Evolutionary conservation across 1,140 invertebrate species (phyloP).

Genomic region (Hylaeus volcanicus): DNA sequence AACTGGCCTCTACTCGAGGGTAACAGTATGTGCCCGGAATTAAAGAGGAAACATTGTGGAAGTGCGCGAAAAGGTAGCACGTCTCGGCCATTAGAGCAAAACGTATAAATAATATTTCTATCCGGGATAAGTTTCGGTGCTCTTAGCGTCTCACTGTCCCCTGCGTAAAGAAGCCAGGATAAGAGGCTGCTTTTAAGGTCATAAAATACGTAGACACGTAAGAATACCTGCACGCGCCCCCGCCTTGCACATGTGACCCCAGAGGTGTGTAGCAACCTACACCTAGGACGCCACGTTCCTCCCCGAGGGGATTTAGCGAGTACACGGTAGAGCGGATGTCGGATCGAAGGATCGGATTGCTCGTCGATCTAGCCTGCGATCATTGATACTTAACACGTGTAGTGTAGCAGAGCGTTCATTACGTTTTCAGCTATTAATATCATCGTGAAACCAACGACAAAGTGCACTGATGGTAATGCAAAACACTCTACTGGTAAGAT

Average conservation of each 20-base stretch:
- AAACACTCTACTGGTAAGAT: no score
- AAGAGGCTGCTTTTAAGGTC: slow-evolving; percentile 63
- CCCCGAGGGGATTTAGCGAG: slow-evolving; percentile 26
- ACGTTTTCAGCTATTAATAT: no score
- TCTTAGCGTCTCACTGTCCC: slow-evolving; percentile 52
- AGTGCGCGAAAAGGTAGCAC: background rate
- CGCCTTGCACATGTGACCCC: slow-evolving; percentile 32
- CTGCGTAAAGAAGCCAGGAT: slow-evolving; percentile 47
- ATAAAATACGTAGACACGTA: slow-evolving; percentile 64
- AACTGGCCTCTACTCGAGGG: no score
- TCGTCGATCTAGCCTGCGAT: background rate
- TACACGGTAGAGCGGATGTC: no score
- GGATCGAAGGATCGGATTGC: slow-evolving; percentile 21
- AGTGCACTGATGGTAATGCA: no score
- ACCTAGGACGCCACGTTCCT: slow-evolving; percentile 42
- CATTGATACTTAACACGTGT: background rate
- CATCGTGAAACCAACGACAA: no score
- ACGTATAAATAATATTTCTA: slow-evolving; percentile 45
- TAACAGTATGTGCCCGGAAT: background rate
- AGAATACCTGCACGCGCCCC: slow-evolving; percentile 42
- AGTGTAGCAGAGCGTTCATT: no score
- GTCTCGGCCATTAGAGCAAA: slow-evolving; percentile 13
- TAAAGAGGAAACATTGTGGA: background rate
- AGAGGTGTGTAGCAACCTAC: background rate
- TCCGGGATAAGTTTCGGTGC: slow-evolving; percentile 41